phyloP scores from a whole-genome alignment of 2,113 vertebrate genomes.

The Anarhynchus alexandrinus region DNA sequence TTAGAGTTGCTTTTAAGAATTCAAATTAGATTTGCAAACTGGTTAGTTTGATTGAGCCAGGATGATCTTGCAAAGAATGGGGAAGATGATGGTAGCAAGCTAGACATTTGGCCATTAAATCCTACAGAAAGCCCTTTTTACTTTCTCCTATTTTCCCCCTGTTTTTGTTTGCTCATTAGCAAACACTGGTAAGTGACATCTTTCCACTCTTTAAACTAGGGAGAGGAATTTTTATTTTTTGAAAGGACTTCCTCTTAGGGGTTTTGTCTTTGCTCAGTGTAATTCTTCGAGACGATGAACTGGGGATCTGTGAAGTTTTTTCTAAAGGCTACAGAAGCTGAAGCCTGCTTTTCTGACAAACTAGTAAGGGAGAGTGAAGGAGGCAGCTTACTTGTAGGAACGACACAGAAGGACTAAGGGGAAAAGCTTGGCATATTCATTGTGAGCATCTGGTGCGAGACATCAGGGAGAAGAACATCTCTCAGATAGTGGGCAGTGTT shows the following conservation, averaged over 20 bases:
- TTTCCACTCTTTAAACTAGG: not conserved
- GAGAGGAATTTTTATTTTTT: not conserved
- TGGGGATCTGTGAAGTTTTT: not conserved
- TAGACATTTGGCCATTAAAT: not conserved
- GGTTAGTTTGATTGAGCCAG: constrained; percentile 4
- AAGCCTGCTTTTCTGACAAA: not conserved
- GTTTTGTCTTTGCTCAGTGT: not conserved
- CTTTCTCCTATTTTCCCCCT: not conserved
- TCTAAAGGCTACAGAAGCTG: not conserved
- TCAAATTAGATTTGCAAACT: constrained; percentile 37
- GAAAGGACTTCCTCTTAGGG: not conserved
- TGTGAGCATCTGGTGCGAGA: not conserved
- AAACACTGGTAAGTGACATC: not conserved
- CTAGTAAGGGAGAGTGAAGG: not conserved
- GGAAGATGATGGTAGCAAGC: not conserved
- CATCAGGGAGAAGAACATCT: not conserved
- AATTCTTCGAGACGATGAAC: not conserved
- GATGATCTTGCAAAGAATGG: not conserved
- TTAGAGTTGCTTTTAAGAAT: constrained; percentile 44
- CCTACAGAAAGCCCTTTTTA: not conserved
- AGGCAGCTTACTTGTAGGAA: not conserved
- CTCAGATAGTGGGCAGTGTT: not conserved
- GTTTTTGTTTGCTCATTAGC: not conserved
- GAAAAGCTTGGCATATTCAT: not conserved
- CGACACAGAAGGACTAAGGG: not conserved